Base-by-base conservation (phyloP, 2,797 vertebrate genomes). In the Danio kyathit region DNA sequence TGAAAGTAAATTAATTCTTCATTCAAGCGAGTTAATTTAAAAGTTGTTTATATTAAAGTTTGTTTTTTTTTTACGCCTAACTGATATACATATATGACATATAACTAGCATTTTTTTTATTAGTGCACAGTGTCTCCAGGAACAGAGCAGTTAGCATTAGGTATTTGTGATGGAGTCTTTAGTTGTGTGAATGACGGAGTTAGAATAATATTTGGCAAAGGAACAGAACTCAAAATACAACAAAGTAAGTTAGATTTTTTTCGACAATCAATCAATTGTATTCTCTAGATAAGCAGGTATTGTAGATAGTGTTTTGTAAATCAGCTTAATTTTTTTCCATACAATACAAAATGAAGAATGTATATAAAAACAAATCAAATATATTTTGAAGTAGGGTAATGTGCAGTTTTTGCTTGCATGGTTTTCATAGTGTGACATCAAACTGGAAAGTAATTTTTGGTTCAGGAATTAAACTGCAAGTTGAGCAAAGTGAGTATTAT, bases 401-500 rank as follows among this genome's bases (percentile, higher is more conserved):
- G 29, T 14, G 10, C 6, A 17, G 41, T 73, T 72, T 80, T 46
- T 56, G 44, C 56, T 8, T 3, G 4, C 21, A 29, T 29, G 44
- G 7, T 40, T 69, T 80, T 80, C 49, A 64, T 48, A 71, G 79
- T 83, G 84, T 85, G 84, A 86, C 44, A 54, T 51, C 38, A 43
- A 72, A 61, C 46, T 46, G 7, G 80, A 84, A 85, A 54, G 5
- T 86, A 0, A 54, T 72, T 61, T 77, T 84, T 80, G 80, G 66
- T 71, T 44, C 56, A 49, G 75, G 72, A 74, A 79, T 52, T n/a
- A 57, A 74, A 66, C 40, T 84, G 12, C 82, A 66, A 79, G 86
- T 92, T 88, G 85, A 87, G 54, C n/a, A 86, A 69, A 0, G 88
- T 92, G 82, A 91, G 91, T 90, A 66, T 69, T 49, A 44, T 52